phyloP scores from a whole-genome alignment of 2,113 vertebrate species.

The human (Homo sapiens) region GRCh38 chr7:136921001-136921500 shows the following conservation, averaged over 20 bases:
- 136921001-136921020: background rate
- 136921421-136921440: background rate
- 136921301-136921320: background rate
- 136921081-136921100: fast-evolving
- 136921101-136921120: background rate
- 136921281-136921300: background rate
- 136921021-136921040: background rate
- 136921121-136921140: background rate
- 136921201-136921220: background rate
- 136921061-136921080: background rate
- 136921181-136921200: background rate
- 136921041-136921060: background rate
- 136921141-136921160: background rate
- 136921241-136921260: background rate
- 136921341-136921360: background rate
- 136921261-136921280: background rate
- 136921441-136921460: too few relatives aligned
- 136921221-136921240: background rate
- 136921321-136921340: background rate
- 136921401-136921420: background rate
- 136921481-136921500: background rate
- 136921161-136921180: background rate
- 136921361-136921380: background rate
- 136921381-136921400: background rate
- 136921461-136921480: background rate